These are phyloP conservation scores for Ametastegia equiseti DNA, from an alignment of 2,888 invertebrate species.

Conservation along the genomic window DNA sequence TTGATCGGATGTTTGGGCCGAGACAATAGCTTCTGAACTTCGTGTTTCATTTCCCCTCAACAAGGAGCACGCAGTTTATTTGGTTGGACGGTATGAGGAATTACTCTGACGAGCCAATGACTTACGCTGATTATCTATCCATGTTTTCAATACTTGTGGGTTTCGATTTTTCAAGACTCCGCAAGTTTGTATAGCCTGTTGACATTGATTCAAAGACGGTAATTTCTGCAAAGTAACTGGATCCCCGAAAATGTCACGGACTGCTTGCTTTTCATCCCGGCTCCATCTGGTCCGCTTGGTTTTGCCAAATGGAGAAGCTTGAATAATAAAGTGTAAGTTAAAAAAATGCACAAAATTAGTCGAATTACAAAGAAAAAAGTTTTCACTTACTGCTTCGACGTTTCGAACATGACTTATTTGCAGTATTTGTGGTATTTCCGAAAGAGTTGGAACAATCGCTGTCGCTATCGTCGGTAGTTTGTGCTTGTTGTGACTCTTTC, in stretches of 20 bases:
- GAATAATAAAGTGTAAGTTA: not conserved
- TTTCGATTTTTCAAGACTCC: not conserved
- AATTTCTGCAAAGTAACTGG: not conserved
- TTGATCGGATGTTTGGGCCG: no score
- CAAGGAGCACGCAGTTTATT: no score
- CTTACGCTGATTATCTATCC: slow-evolving; percentile 16
- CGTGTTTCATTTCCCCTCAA: no score
- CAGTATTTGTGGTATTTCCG: not conserved
- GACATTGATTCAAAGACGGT: not conserved
- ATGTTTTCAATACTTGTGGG: not conserved
- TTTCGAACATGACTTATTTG: not conserved
- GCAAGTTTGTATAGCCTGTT: not conserved
- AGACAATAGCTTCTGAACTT: no score
- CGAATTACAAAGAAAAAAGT: not conserved
- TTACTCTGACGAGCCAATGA: not conserved
- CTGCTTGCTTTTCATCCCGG: not conserved
- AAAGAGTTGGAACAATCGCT: not conserved
- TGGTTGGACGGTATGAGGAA: no score
- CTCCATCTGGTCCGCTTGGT: slow-evolving; percentile 1
- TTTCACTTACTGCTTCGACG: slow-evolving; percentile 10
- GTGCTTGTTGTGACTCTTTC: not conserved
- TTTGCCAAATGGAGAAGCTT: slow-evolving; percentile 21
- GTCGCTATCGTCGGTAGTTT: not conserved
- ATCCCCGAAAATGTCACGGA: not conserved
- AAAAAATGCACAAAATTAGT: not conserved